Conservation (phyloP, 2,888 invertebrate species). For the Eupithecia dodoneata region DNA sequence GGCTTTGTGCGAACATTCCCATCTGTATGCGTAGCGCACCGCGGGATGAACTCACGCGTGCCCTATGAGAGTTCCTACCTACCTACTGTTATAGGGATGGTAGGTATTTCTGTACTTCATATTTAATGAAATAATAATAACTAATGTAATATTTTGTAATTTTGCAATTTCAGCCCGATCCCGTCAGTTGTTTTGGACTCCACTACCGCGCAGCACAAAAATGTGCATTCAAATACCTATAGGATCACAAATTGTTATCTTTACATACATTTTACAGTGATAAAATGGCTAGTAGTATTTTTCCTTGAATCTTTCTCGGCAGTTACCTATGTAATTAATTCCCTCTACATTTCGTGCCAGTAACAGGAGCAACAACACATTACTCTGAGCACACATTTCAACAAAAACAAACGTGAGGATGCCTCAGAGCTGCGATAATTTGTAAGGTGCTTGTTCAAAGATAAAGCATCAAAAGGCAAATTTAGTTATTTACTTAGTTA, state of each 20-base stretch:
- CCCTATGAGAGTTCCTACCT: slow-evolving; percentile 32
- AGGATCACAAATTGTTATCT: too few relatives aligned
- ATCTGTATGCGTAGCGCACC: slow-evolving; percentile 62
- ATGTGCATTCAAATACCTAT: too few relatives aligned
- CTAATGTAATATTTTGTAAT: too few relatives aligned
- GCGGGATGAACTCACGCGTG: slow-evolving; percentile 58
- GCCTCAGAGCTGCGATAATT: slow-evolving; percentile 75
- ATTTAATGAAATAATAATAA: too few relatives aligned
- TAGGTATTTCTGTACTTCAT: background rate
- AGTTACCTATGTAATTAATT: slow-evolving; percentile 39
- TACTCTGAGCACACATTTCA: slow-evolving; percentile 78
- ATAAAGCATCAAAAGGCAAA: slow-evolving; percentile 35
- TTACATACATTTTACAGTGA: too few relatives aligned
- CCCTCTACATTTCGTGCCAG: slow-evolving; percentile 39
- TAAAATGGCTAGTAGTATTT: background rate
- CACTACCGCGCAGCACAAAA: too few relatives aligned
- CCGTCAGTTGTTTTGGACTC: too few relatives aligned
- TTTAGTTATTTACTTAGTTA: background rate
- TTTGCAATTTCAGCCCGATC: too few relatives aligned
- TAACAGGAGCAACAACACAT: slow-evolving; percentile 53
- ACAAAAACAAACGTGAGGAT: slow-evolving; percentile 81
- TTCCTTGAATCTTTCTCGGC: slow-evolving; percentile 6
- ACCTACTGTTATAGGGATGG: background rate
- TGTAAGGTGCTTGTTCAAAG: slow-evolving; percentile 75
- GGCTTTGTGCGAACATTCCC: slow-evolving; percentile 63